These are phyloP conservation scores for Coleophora flavipennella DNA, from an alignment of 2,888 invertebrate species.

Conservation along the genomic window DNA sequence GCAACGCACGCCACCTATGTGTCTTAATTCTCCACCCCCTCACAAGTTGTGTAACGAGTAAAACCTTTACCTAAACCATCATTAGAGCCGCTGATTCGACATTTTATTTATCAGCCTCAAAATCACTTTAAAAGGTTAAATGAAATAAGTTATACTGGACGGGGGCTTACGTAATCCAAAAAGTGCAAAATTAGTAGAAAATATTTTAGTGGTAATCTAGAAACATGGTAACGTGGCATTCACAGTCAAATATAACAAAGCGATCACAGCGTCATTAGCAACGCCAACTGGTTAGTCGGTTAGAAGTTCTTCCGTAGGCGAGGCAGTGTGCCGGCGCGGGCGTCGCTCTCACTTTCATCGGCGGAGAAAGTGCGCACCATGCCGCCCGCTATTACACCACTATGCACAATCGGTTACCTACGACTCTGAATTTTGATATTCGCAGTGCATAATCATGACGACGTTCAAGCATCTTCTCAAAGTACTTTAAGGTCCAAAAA, in stretches of 20 bases:
- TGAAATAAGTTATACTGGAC: too few relatives aligned
- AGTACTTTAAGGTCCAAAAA: too few relatives aligned
- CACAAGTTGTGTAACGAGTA: not conserved
- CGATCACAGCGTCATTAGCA: too few relatives aligned
- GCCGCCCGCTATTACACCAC: constrained; percentile 21
- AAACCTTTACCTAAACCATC: too few relatives aligned
- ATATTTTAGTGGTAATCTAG: too few relatives aligned
- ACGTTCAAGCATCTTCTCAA: too few relatives aligned
- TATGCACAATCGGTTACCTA: constrained; percentile 14
- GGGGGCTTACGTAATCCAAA: too few relatives aligned
- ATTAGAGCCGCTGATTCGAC: too few relatives aligned
- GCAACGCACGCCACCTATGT: constrained; percentile 4
- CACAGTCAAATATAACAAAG: not conserved
- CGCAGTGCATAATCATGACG: not conserved
- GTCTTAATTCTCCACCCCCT: constrained; percentile 3
- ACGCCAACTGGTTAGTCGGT: too few relatives aligned
- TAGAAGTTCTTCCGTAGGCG: constrained; percentile 7
- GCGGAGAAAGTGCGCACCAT: constrained; percentile 28
- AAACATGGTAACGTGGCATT: not conserved
- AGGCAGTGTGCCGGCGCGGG: constrained; percentile 3
- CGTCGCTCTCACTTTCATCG: constrained; percentile 35
- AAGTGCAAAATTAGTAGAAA: too few relatives aligned
- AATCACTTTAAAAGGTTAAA: too few relatives aligned
- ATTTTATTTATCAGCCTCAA: too few relatives aligned
- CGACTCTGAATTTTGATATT: not conserved